Conservation (phyloP, 2,797 vertebrate species). For the Malacoraja senta region DNA sequence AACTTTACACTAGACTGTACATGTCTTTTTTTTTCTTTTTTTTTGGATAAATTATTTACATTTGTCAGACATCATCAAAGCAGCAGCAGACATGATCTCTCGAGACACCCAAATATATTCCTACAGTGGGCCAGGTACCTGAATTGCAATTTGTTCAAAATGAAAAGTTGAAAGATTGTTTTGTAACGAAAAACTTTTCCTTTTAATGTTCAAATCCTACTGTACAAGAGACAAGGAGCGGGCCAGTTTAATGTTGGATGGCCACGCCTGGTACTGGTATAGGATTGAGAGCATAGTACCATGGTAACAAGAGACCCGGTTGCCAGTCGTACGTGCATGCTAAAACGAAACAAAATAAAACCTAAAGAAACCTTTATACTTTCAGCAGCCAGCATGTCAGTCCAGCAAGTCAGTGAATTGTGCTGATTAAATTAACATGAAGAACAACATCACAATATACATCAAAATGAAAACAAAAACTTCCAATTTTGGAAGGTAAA, state of each 20-base stretch:
- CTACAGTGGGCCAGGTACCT: conserved; percentile 87
- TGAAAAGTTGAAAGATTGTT: conserved; percentile 3
- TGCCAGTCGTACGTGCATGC: conserved; percentile 6
- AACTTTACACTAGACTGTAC: conserved; percentile 99
- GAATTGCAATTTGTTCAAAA: conserved; percentile 75
- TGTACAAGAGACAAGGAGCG: conserved; percentile 44
- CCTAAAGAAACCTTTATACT: conserved; percentile 76
- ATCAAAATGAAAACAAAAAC: conserved; percentile 87
- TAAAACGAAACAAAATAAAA: conserved; percentile 51
- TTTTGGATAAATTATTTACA: conserved; percentile 99
- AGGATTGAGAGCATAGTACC: conserved; percentile 88
- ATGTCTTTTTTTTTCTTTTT: conserved; percentile 70
- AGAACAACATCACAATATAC: conserved; percentile 97
- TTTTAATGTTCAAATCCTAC: conserved; percentile 19
- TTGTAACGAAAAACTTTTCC: background rate
- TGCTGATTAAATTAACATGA: conserved; percentile 99
- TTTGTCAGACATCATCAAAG: conserved; percentile 96
- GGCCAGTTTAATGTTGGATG: conserved; percentile 61
- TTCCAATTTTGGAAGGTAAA: conserved; percentile 74
- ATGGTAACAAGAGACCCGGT: conserved; percentile 72
- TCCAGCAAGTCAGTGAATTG: conserved; percentile 99
- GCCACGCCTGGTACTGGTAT: conserved; percentile 77
- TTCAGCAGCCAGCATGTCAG: conserved; percentile 99
- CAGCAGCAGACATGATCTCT: conserved; percentile 94
- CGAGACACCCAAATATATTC: conserved; percentile 80